Evolutionary conservation across 2,113 vertebrate genomes (phyloP), one percentile per base, ranked within the genome.

Genomic region (Muscicapa adusta): DNA sequence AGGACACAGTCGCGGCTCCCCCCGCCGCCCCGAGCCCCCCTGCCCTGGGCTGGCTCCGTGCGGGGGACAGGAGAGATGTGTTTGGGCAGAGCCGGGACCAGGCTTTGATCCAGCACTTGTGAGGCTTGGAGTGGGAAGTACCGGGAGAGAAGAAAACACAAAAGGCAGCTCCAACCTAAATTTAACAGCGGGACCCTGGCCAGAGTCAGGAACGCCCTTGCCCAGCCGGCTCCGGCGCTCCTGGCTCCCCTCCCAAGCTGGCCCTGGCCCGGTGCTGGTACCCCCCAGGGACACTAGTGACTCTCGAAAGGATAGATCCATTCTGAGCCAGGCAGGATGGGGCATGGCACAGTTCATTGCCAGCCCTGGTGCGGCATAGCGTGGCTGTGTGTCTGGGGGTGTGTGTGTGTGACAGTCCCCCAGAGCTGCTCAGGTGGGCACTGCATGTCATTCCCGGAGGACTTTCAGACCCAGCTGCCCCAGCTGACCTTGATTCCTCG

Each of bases 121-220:
- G 12, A 66, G 81, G 63, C 61, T 85, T 89, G 34, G 74, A 87
- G 70, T 76, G 40, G 94, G 87, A 40, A 68, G 65, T 58, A 81
- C 81, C 33, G n/a, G 70, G 51, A 33, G 33, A 79, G 53, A 51
- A 91, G 77, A 70, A 77, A 93, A 83, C 93, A 92, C 89, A 94
- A 94, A 96, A 96, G 93, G 53, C 89, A 51, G 19, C 34, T 89
- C 65, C 51, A 94, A 45, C 77, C 81, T 96, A 82, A 95, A 94
- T 87, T 95, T 94, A 95, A 87, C 45, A 91, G 85, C 4, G 56
- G 81, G 88, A 96, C 85, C 90, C 45, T 2, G 10, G 87, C 91
- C 94, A 94, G 93, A 26, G 0, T 73, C 34, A 60, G 79, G 77
- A 75, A 82, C 8, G 62, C n/a, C 53, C 74, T 92, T 40, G 78